Evolutionary conservation across 1,140 invertebrate species (phyloP).

Genomic region (Heliconius nattereri): DNA sequence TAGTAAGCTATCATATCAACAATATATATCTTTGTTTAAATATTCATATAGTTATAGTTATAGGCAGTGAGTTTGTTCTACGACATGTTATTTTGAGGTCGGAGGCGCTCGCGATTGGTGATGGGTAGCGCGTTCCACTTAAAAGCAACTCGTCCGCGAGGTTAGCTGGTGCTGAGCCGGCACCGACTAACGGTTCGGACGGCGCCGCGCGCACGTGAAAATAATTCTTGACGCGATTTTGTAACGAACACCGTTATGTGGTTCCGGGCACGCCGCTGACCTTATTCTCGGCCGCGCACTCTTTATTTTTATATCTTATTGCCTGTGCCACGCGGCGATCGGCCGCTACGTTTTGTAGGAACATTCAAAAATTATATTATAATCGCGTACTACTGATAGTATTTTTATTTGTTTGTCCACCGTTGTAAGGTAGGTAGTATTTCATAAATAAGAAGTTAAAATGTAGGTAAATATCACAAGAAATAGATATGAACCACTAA

Average conservation of each 20-base stretch:
- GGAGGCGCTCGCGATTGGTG: conserved; percentile 32
- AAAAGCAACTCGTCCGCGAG: conserved; percentile 42
- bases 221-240: conserved; percentile 81
- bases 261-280: conserved; percentile 76
- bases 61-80: not conserved
- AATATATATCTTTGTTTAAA: not conserved
- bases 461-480: not conserved
- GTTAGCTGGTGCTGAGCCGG: conserved; percentile 42
- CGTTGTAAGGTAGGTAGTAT: not conserved
- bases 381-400: not conserved
- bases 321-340: conserved; percentile 49
- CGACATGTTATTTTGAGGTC: conserved; percentile 26
- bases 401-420: not conserved
- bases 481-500: not conserved
- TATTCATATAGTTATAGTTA: not conserved
- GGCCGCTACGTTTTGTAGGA: conserved; percentile 30
- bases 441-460: too few species aligned
- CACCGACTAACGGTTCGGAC: conserved; percentile 66
- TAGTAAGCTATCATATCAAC: not conserved
- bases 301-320: conserved; percentile 75
- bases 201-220: conserved; percentile 74
- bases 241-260: conserved; percentile 78
- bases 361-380: not conserved
- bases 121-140: conserved; percentile 61
- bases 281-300: conserved; percentile 73